Conservation (phyloP, 2,888 invertebrate species). For the Polydrusus pterygomalis region DNA sequence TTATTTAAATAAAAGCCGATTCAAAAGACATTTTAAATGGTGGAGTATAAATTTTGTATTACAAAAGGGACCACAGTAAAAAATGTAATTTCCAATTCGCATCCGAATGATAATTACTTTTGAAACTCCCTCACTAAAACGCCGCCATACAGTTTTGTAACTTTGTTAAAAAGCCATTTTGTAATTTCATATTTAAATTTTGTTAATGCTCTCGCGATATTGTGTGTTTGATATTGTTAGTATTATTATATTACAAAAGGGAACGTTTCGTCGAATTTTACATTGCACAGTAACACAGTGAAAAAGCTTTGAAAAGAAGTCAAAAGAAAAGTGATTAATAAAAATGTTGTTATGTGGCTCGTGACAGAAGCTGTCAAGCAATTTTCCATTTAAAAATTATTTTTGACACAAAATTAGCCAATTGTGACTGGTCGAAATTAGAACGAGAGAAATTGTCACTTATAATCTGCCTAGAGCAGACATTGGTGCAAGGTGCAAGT, state of each 20-base stretch:
- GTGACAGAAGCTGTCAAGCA: no score
- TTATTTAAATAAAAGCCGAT: slow-evolving; percentile 5
- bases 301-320: background rate
- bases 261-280: slow-evolving; percentile 13
- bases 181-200: slow-evolving; percentile 32
- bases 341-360: no score
- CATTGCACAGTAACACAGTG: background rate
- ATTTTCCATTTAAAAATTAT: no score
- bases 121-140: slow-evolving; percentile 7
- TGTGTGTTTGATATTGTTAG: slow-evolving; percentile 4
- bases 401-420: no score
- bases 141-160: slow-evolving; percentile 6
- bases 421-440: no score
- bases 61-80: slow-evolving; percentile 22
- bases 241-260: background rate
- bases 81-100: slow-evolving; percentile 25
- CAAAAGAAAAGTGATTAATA: no score
- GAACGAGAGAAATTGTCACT: no score
- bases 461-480: no score
- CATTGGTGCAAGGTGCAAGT: no score
- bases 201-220: slow-evolving; percentile 4
- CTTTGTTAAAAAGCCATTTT: slow-evolving; percentile 28
- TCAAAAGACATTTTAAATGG: slow-evolving; percentile 1
- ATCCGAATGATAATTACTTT: slow-evolving; percentile 20
- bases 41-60: slow-evolving; percentile 15